Evolutionary conservation across 2,888 invertebrate species (phyloP), one percentile per base, ranked within the genome.

Genomic region (Seladonia tumulorum): DNA sequence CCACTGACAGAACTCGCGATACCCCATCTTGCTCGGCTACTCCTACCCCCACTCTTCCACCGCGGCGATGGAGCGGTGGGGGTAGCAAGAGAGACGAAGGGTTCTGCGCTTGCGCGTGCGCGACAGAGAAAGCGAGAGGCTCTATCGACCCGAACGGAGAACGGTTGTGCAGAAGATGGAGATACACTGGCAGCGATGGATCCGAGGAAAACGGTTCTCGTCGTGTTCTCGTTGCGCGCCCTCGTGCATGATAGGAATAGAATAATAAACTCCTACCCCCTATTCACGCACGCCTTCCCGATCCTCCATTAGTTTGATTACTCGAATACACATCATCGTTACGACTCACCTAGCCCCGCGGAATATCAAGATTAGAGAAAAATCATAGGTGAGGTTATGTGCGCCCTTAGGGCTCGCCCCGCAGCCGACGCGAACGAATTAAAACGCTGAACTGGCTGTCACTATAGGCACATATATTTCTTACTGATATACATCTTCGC

Each of bases 1-100:
- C 94, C 93, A 94, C 94, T 94, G 94, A 91, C 92, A 91, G 93
- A 93, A 92, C 87, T 92, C 90, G 79, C 87, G 90, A 88, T 88
- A 85, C 85, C 87, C 88, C 83, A 85, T 90, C 82, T 85, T 86
- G 73, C 86, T 83, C 87, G 85, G 74, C 35, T 75, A 87, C 86
- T 77, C 85, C 87, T 83, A 70, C 82, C 80, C 74, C 81, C 75
- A n/a, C 49, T n/a, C 29, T 4, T 12, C 18, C 39, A 5, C 47
- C 35, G 35, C 4, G 35, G 39, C 29, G 5, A 1, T 29, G 71
- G 42, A 14, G 42, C 75, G 81, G 76, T 22, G 45, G 72, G 73
- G 35, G 53, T 60, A 47, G 12, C 0, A 42, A 2, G 29, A 18
- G 18, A 77, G 47, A 87, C 76, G 80, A 87, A 83, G 81, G 77